These are phyloP conservation scores for Aphaenogaster rudis DNA, from an alignment of 1,140 invertebrate species.

Conservation along the genomic window DNA sequence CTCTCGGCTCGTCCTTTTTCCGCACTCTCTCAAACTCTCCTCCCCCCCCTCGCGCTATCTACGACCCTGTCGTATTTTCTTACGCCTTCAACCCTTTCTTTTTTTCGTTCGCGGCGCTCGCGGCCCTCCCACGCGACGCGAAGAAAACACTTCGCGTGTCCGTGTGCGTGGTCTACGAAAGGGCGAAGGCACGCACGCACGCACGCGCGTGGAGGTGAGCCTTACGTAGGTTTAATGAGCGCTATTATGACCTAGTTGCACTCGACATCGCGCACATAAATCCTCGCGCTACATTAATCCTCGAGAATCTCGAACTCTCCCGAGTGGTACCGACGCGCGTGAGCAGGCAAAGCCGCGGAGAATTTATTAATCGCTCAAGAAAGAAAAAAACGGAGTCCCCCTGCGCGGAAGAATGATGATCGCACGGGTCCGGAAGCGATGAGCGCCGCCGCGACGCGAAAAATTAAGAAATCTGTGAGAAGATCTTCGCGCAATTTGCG, in stretches of 20 bases:
- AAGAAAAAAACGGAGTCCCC: neutral
- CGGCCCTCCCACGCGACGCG: conserved; percentile 67
- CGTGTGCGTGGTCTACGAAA: conserved; percentile 24
- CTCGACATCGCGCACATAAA: conserved; percentile 66
- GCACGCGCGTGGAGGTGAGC: conserved; percentile 44
- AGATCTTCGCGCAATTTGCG: neutral
- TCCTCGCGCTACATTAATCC: conserved; percentile 65
- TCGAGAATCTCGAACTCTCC: conserved; percentile 42
- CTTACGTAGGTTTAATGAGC: conserved; percentile 70
- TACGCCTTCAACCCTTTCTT: conserved; percentile 48
- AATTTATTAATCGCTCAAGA: conserved; percentile 63
- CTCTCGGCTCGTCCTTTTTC: conserved; percentile 54
- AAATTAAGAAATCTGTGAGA: conserved; percentile 56
- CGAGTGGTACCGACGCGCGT: conserved; percentile 32
- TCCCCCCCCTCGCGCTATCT: conserved; percentile 44
- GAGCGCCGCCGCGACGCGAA: conserved; percentile 35
- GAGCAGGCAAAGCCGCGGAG: conserved; percentile 25
- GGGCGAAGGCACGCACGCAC: conserved; percentile 1
- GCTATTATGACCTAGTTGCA: conserved; percentile 75
- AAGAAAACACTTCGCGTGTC: conserved; percentile 61
- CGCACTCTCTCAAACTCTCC: conserved; percentile 36
- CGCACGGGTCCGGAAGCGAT: conserved; percentile 39
- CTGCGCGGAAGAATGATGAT: conserved; percentile 36
- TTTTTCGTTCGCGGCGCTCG: conserved; percentile 1
- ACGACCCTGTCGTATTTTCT: conserved; percentile 63